A percentile compares a stretch with the other conserved stretches of the same genome.
Conservation (phyloP, 1,140 invertebrate genomes). For the Drosophila rhopaloa region DNA sequence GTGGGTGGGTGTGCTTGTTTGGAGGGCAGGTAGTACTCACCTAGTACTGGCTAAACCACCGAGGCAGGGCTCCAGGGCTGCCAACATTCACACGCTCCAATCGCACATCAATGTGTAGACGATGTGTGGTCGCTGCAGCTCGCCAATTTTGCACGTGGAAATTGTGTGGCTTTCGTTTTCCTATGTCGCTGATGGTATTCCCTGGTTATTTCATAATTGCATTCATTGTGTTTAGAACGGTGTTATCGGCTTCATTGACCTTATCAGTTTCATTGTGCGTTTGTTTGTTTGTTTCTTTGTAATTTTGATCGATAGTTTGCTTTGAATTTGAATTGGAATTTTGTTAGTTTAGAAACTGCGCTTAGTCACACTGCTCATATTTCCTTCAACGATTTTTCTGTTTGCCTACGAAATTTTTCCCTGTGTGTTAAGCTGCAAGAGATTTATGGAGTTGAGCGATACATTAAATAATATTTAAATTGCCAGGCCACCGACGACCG, state of each 20-base stretch:
- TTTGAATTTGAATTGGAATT: constrained; percentile 32
- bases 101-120: constrained; percentile 77
- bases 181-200: constrained; percentile 26
- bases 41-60: constrained; percentile 85
- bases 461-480: constrained; percentile 43
- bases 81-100: constrained; percentile 84
- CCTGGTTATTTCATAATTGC: constrained; percentile 48
- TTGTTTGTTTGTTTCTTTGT: constrained; percentile 28
- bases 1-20: constrained; percentile 6
- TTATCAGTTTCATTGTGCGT: constrained; percentile 77
- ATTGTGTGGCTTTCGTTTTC: constrained; percentile 28
- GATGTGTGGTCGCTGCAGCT: constrained; percentile 60
- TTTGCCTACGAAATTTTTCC: constrained; percentile 24
- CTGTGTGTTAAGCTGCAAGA: constrained; percentile 52
- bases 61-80: constrained; percentile 85
- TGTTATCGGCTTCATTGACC: constrained; percentile 35
- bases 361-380: constrained; percentile 50
- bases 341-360: constrained; percentile 36
- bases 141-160: constrained; percentile 38
- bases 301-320: constrained; percentile 57
- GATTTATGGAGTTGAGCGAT: constrained; percentile 32
- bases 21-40: constrained; percentile 55
- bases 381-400: constrained; percentile 27
- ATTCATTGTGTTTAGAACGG: constrained; percentile 51
- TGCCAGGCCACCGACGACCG: constrained; percentile 4